These are phyloP conservation scores for Bursaphelenchus okinawaensis DNA, from an alignment of 2,888 invertebrate genomes.

Conservation along the genomic window DNA sequence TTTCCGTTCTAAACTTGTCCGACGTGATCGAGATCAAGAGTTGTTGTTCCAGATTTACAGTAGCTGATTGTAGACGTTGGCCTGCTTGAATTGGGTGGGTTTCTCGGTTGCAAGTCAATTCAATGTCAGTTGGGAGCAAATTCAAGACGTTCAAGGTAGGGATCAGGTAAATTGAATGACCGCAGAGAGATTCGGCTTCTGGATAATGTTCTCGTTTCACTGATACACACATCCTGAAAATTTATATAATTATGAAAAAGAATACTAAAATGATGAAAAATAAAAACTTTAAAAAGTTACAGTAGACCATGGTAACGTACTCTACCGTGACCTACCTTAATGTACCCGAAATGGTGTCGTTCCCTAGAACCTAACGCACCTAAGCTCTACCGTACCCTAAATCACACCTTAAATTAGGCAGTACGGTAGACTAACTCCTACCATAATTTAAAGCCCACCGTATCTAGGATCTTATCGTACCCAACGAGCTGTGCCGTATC, in stretches of 20 bases:
- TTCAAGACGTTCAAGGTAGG: conserved; percentile 80
- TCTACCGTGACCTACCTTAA: no score
- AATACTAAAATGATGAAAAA: no score
- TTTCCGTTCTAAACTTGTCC: conserved; percentile 76
- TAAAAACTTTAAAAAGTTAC: no score
- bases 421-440: no score
- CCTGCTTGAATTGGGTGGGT: conserved; percentile 15
- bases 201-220: conserved; percentile 71
- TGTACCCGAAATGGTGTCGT: no score
- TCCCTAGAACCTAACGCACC: no score
- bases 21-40: conserved; percentile 72
- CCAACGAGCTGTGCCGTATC: no score
- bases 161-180: conserved; percentile 77
- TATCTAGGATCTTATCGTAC: no score
- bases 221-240: conserved; percentile 71
- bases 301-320: no score
- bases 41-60: conserved; percentile 25
- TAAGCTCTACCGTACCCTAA: no score
- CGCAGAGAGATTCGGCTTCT: conserved; percentile 66
- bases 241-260: not conserved
- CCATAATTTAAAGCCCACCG: no score
- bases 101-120: conserved; percentile 47
- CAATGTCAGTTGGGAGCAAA: conserved; percentile 70
- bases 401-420: no score
- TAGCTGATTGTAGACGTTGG: conserved; percentile 6